phyloP scores from a whole-genome alignment of 2,888 invertebrate species.

The Alloscopus bannaensis region DNA sequence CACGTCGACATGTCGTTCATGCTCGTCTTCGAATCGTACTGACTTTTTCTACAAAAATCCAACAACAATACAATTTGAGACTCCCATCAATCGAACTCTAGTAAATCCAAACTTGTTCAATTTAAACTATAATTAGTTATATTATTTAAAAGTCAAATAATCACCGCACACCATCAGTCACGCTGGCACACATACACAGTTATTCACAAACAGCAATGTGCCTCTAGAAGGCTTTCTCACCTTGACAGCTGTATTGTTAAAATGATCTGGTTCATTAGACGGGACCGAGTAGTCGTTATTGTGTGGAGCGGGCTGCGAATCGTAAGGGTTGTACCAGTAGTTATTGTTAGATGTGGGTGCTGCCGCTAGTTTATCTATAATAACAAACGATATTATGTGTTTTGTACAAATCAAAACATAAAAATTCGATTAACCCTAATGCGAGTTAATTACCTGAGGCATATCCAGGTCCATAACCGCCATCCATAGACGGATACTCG shows the following conservation, averaged over 20 bases:
- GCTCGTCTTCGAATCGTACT: slow-evolving; percentile 72
- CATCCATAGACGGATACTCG: slow-evolving; percentile 9
- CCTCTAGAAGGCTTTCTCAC: slow-evolving; percentile 3
- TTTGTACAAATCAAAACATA: neutral
- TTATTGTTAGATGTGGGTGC: slow-evolving; percentile 32
- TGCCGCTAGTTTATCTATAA: slow-evolving; percentile 30
- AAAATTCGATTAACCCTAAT: neutral
- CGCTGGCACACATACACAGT: too few species aligned
- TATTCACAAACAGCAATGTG: too few species aligned
- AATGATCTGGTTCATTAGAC: neutral
- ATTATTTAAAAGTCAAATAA: too few species aligned
- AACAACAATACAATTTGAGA: slow-evolving; percentile 30
- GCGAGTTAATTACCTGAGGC: slow-evolving; percentile 11
- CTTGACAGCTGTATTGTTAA: slow-evolving; percentile 28
- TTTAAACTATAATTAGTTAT: neutral
- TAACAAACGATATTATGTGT: neutral
- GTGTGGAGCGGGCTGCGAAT: slow-evolving; percentile 4
- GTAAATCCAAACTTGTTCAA: neutral
- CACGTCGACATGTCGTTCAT: slow-evolving; percentile 46
- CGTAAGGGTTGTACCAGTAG: slow-evolving; percentile 40
- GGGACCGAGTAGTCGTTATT: neutral
- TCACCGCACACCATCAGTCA: neutral
- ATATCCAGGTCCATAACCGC: neutral
- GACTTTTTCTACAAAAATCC: slow-evolving; percentile 69
- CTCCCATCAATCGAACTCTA: too few species aligned